phyloP scores from a whole-genome alignment of 2,888 invertebrate genomes.

The Axea sp. region DNA sequence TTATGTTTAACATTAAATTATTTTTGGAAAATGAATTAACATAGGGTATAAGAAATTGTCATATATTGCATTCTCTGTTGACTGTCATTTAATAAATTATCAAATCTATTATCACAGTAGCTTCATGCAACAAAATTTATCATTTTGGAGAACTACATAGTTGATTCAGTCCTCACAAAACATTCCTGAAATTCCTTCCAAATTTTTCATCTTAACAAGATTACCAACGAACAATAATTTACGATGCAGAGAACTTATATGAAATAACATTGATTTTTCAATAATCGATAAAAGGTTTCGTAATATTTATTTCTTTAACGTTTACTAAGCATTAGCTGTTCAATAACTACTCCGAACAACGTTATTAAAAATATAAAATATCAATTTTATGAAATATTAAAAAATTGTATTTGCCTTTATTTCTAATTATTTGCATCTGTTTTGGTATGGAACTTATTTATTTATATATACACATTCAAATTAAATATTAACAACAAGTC shows the following conservation, averaged over 20 bases:
- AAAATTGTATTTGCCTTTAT: too few relatives aligned
- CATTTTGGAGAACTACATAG: too few relatives aligned
- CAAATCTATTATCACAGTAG: too few relatives aligned
- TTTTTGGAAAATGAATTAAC: slow-evolving; percentile 29
- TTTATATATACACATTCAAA: too few relatives aligned
- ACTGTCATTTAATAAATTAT: too few relatives aligned
- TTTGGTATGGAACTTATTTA: slow-evolving; percentile 17
- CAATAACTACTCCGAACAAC: background rate
- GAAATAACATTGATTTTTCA: too few relatives aligned
- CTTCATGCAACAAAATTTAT: too few relatives aligned
- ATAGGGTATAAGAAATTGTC: background rate
- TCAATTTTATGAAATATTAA: too few relatives aligned
- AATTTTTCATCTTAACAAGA: too few relatives aligned
- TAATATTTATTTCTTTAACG: slow-evolving; percentile 1
- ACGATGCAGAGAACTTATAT: background rate
- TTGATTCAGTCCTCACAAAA: background rate
- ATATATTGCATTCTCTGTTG: background rate
- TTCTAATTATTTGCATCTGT: slow-evolving; percentile 7
- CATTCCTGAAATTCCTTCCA: too few relatives aligned
- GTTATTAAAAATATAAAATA: slow-evolving; percentile 4
- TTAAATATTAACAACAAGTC: too few relatives aligned
- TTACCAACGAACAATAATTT: background rate
- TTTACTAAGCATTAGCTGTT: background rate
- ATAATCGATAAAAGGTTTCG: slow-evolving; percentile 3
- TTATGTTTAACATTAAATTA: slow-evolving; percentile 11